Evolutionary conservation across 2,113 vertebrate genomes (phyloP).

Genomic region (Quiscalus mexicanus): DNA sequence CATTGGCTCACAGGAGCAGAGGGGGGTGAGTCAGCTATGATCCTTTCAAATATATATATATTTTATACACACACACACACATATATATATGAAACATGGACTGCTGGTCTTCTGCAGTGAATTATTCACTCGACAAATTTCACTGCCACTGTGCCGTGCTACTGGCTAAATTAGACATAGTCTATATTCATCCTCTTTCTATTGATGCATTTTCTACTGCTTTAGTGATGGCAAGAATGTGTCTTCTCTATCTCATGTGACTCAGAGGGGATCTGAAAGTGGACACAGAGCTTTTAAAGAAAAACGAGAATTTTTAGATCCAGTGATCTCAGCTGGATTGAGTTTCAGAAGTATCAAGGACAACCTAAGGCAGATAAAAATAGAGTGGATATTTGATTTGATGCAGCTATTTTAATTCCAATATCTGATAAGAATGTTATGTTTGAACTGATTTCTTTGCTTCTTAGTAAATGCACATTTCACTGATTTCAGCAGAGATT

Average conservation of each 20-base stretch:
- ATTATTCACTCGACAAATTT: not conserved
- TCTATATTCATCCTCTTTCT: not conserved
- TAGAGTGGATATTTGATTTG: not conserved
- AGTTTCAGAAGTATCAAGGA: not conserved
- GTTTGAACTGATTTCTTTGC: not conserved
- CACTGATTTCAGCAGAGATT: not conserved
- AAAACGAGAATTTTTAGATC: not conserved
- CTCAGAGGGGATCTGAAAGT: not conserved
- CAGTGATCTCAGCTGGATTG: not conserved
- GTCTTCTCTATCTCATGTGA: not conserved
- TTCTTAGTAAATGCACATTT: not conserved
- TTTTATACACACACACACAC: no score
- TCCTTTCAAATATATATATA: not conserved
- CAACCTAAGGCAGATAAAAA: not conserved
- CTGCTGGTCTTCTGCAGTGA: not conserved
- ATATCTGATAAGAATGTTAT: not conserved
- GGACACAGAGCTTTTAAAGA: not conserved
- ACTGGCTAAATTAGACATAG: not conserved
- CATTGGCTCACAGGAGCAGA: not conserved
- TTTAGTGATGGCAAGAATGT: not conserved
- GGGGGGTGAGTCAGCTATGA: not conserved
- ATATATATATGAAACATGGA: not conserved
- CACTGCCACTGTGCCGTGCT: not conserved
- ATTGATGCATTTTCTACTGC: not conserved
- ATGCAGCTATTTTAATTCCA: not conserved